Evolutionary conservation across 35 echinoderm and acorn worm genomes (phyloP), one percentile per base, ranked within the genome.

Genomic region (Lytechinus pictus): DNA sequence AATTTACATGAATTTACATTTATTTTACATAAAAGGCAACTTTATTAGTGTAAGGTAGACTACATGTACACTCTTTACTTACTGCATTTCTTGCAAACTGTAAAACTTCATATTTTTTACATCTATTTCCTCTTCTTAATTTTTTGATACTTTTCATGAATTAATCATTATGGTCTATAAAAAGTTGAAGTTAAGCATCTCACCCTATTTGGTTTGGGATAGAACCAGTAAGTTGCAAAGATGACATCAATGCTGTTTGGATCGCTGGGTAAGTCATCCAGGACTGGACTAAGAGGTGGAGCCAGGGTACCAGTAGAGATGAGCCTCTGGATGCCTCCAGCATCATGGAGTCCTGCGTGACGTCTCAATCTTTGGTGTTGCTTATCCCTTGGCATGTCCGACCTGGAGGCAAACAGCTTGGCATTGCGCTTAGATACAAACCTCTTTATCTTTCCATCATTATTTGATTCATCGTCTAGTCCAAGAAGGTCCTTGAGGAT

Each of bases 181-280:
- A 44, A 3, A 16, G 66, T 28, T 52, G 21, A 72, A 79, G 58
- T 4, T 79, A 79, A 27, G n/a, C 28, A 8, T 29, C 97, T 97
- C 87, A 99, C 98, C 95, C 97, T 53, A 10, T 89, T 94, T 6
- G 96, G 87, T 24, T 95, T 89, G 28, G 98, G 98, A 94, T 97
- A 99, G 86, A 97, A 97, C 98, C 98, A 99, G 92, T 99, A 99
- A 9, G 95, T 96, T 51, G 96, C 95, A 97, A 99, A 99, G 9
- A 99, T 93, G 16, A 97, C 57, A 94, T 99, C 98, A 54, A 98
- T 99, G 87, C 97, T 96, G 53, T 97, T 89, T 9, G 52, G 87
- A 6, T 61, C 10, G 10, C 57, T 52, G 27, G 95, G 72, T 54
- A 90, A 89, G n/a, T 28, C 86, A 94, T 95, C 97, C 92, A 93